Conservation (phyloP, 2,113 vertebrate genomes). For the Origma solitaria region DNA sequence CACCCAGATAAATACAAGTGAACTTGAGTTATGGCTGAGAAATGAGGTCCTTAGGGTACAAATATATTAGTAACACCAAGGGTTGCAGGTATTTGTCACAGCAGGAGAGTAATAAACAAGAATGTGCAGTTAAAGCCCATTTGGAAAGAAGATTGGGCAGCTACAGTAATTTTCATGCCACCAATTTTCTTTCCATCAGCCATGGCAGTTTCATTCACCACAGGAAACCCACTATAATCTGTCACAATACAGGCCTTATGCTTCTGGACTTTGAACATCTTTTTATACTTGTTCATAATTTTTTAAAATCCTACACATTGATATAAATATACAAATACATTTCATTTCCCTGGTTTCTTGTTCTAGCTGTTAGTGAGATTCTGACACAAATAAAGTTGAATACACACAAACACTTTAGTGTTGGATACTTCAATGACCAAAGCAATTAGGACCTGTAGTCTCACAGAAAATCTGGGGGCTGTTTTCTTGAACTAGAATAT, state of each 20-base stretch:
- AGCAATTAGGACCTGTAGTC: neutral
- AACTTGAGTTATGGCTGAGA: neutral
- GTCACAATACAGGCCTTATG: neutral
- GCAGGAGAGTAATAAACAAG: neutral
- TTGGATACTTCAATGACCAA: neutral
- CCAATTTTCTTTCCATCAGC: neutral
- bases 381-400: neutral
- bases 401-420: neutral
- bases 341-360: neutral
- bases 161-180: neutral
- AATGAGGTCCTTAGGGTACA: neutral
- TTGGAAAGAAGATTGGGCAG: neutral
- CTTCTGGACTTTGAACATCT: neutral
- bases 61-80: neutral
- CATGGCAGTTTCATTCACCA: neutral
- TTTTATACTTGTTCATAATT: neutral
- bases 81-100: neutral
- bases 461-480: neutral
- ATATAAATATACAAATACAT: neutral
- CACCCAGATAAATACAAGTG: neutral
- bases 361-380: neutral
- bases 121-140: neutral
- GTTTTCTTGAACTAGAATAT: neutral
- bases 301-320: neutral
- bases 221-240: constrained; percentile 1